phyloP scores from a whole-genome alignment of 2,113 vertebrate genomes.

The Pitta sordida region DNA sequence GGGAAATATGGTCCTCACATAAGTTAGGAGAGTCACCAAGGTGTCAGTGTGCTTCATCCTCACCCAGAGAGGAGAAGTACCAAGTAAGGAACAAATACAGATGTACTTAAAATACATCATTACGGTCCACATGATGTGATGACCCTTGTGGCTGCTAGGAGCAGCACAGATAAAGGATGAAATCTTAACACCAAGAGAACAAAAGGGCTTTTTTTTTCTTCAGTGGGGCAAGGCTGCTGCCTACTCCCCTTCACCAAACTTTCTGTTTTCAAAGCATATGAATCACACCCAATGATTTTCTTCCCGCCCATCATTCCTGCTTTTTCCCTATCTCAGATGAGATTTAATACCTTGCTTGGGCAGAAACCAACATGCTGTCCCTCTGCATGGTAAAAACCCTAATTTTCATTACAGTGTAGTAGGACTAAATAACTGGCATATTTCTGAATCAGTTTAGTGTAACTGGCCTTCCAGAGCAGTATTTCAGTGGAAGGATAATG shows the following conservation, averaged over 20 bases:
- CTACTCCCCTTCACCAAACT: not conserved
- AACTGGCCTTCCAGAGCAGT: constrained; percentile 22
- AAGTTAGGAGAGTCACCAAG: not conserved
- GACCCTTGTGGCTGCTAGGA: not conserved
- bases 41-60: not conserved
- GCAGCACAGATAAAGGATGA: not conserved
- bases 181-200: not conserved
- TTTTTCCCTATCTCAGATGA: not conserved
- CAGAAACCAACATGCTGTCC: constrained; percentile 33
- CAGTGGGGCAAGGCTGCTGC: not conserved
- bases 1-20: rapidly evolving
- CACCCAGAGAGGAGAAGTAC: not conserved
- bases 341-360: constrained; percentile 15
- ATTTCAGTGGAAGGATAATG: constrained; percentile 50
- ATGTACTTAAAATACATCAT: not conserved
- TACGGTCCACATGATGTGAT: not conserved
- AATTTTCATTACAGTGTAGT: constrained; percentile 40
- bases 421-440: constrained; percentile 56
- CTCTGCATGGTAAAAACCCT: not conserved
- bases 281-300: constrained; percentile 1
- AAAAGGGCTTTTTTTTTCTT: constrained; percentile 43
- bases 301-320: constrained; percentile 35
- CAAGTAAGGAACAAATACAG: not conserved
- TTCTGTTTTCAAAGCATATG: constrained; percentile 16
- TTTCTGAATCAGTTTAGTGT: constrained; percentile 51